Base-by-base conservation (phyloP, 2,888 invertebrate genomes). In the Cryptocephalus primarius region DNA sequence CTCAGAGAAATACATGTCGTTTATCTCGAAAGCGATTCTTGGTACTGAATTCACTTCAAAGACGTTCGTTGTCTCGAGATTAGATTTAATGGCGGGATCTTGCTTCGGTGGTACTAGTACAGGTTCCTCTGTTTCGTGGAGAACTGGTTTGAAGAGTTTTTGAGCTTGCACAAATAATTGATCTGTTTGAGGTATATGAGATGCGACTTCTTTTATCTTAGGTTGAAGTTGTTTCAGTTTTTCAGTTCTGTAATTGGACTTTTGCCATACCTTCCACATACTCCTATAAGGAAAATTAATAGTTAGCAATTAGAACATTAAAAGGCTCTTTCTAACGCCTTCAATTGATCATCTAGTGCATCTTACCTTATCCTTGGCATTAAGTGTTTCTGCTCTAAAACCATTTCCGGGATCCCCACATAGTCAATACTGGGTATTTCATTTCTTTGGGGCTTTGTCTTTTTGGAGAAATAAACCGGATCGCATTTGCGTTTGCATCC, bases 391-490 rank as follows among this genome's bases (percentile, higher is more conserved):
- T 66, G 66, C 14, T 55, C 40, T 22, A 56, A 45, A 44, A 67
- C 60, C n/a, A 33, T 31, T 8, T 48, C 48, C 2, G 69, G 64
- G 4, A 60, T 51, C 10, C 58, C 58, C 8, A 66, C 57, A 44
- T 61, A 61, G 41, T 64, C 60, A 8, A 66, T 56, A 4, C 47
- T 43, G 4, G 65, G 64, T 8, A 67, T 54, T 54, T 61, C 59
- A 47, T 60, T 59, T 41, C 55, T 57, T 39, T 65, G 60, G 40
- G 53, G 47, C 34, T 58, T 55, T 1, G 60, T 60, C 49, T 59
- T 49, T 4, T 58, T 52, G 2, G 51, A 46, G 47, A 63, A 65
- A 51, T 63, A 62, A 40, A 53, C 52, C 0, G 60, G 55, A n/a
- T 54, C 49, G 11, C 40, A 41, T 40, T 39, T 34, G 9, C 39